Evolutionary conservation across 1,140 invertebrate genomes (phyloP).

Genomic region (Hydropsyche tenuis): DNA sequence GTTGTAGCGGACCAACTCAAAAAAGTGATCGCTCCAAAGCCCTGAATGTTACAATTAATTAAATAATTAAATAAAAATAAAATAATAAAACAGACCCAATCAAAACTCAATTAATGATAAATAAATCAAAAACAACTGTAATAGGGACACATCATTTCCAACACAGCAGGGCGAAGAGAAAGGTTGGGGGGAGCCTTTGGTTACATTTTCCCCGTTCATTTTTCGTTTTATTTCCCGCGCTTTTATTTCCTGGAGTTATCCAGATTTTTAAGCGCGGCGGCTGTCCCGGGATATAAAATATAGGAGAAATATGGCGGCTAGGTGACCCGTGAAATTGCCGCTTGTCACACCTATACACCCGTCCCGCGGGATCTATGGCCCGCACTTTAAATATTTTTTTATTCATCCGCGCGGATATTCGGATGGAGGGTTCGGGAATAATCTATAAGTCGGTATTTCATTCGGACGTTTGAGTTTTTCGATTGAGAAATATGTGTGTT

Average conservation of each 20-base stretch:
- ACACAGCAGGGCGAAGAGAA: too few species aligned
- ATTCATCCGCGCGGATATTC: not conserved
- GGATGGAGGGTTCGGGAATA: too few species aligned
- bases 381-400: constrained; percentile 26
- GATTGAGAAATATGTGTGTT: too few species aligned
- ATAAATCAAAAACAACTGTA: too few species aligned
- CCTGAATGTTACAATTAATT: too few species aligned
- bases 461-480: not conserved
- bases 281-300: constrained; percentile 43
- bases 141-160: not conserved
- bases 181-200: too few species aligned
- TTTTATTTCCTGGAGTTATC: constrained; percentile 22
- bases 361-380: constrained; percentile 11
- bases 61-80: too few species aligned
- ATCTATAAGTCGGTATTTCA: not conserved
- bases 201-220: not conserved
- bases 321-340: constrained; percentile 49
- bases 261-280: constrained; percentile 44
- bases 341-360: constrained; percentile 44
- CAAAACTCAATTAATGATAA: too few species aligned
- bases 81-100: too few species aligned
- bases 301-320: constrained; percentile 46
- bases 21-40: too few species aligned
- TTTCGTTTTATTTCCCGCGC: not conserved
- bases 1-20: too few species aligned